Evolutionary conservation across 2,888 invertebrate species (phyloP), one percentile per base, ranked within the genome.

Genomic region (Apamea anceps): DNA sequence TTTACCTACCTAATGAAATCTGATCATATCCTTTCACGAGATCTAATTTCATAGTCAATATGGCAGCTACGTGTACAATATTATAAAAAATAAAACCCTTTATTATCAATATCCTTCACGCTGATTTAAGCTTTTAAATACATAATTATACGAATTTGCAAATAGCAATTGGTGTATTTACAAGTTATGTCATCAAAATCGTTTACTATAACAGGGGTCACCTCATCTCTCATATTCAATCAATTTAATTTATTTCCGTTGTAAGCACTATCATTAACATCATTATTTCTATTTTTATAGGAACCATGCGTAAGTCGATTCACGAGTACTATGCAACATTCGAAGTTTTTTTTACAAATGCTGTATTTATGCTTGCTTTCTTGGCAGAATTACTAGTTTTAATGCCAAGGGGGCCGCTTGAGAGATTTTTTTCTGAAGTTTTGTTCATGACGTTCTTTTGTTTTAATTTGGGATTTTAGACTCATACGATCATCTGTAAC

Each of bases 241-340:
- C 62, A 66, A 76, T 74, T 77, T 74, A 71, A 70, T 80, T 82
- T 81, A 72, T 84, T 80, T 82, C 79, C 75, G 72, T 72, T 87
- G 18, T 80, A 70, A 82, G 70, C 83, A 83, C 82, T 82, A 60
- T 84, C 88, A 92, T 93, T 94, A 95, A 94, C 92, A 91, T 85
- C 80, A 85, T 87, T 87, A 90, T 94, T 96, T 96, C 93, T 96
- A 94, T 96, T 96, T 96, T 97, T 96, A 95, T 97, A 97, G 97
- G 97, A 97, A 97, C 95, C 97, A 97, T 95, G 97, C 96, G 97
- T 97, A 97, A 97, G 97, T 97, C 90, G 89, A 93, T 91, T 91
- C 90, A 91, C 91, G 93, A 94, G 91, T 94, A 94, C 90, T 96
- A 94, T 94, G 96, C 95, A 94, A 94, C 93, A 87, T 90, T 90